phyloP scores from a whole-genome alignment of 1,140 invertebrate species.

The Sinonovacula constricta region DNA sequence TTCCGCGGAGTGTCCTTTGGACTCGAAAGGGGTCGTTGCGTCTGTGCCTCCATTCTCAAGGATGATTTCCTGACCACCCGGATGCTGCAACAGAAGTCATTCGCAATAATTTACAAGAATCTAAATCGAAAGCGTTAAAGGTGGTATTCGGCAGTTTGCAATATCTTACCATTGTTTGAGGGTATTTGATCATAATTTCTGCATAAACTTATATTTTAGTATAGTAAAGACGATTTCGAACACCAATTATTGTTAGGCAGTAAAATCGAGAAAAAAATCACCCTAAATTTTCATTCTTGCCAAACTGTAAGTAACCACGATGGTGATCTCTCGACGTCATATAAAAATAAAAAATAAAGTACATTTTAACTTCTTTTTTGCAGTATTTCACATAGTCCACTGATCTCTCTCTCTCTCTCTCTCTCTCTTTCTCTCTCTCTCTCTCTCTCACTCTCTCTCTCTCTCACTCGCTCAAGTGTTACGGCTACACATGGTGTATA shows the following conservation, averaged over 20 bases:
- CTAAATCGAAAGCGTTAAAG: neutral
- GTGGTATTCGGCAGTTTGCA: too few relatives aligned
- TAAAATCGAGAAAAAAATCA: neutral
- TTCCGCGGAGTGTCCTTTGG: slow-evolving; percentile 86
- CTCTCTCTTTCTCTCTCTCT: neutral
- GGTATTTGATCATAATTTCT: too few relatives aligned
- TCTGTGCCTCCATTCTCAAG: slow-evolving; percentile 92
- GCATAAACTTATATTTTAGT: too few relatives aligned
- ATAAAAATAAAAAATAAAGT: neutral
- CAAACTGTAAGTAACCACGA: neutral
- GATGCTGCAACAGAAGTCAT: slow-evolving; percentile 83
- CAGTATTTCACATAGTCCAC: neutral
- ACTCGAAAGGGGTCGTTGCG: slow-evolving; percentile 89
- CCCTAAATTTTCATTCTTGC: neutral
- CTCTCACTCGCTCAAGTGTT: too few relatives aligned
- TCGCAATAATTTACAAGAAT: neutral
- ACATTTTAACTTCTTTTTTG: neutral
- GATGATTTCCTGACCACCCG: slow-evolving; percentile 90
- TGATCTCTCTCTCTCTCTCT: too few relatives aligned
- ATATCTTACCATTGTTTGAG: too few relatives aligned
- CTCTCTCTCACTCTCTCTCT: too few relatives aligned
- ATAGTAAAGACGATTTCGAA: neutral
- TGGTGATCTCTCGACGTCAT: neutral
- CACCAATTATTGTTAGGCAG: neutral
- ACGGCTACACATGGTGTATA: too few relatives aligned